phyloP scores from a whole-genome alignment of 2,113 vertebrate species.

The Pelecanoides urinatrix region DNA sequence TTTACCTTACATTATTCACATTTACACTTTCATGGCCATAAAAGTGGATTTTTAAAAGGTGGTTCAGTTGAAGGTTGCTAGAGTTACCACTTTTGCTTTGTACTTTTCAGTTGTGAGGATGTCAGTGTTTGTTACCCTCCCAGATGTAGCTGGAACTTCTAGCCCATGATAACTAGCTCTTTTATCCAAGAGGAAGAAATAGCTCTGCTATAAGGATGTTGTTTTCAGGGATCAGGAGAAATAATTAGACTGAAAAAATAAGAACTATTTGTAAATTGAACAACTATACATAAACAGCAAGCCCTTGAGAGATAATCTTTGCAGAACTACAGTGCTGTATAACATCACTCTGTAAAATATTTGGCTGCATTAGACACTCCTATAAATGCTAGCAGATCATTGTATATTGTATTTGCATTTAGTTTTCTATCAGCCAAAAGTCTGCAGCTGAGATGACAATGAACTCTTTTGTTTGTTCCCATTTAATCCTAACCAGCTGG shows the following conservation, averaged over 20 bases:
- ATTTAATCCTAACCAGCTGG: not conserved
- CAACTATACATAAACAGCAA: not conserved
- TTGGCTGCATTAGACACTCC: not conserved
- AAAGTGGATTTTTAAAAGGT: not conserved
- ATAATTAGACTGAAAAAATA: not conserved
- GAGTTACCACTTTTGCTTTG: not conserved
- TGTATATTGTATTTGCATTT: not conserved
- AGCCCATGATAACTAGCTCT: not conserved
- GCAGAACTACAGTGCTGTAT: not conserved
- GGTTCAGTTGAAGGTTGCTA: not conserved
- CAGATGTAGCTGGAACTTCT: not conserved
- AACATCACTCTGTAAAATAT: not conserved
- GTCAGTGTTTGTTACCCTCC: not conserved
- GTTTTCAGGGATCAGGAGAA: not conserved
- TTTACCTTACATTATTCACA: not conserved
- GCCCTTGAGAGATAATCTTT: not conserved
- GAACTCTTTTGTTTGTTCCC: not conserved
- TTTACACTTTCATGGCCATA: not conserved
- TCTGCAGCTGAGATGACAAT: not conserved
- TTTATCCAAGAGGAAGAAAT: not conserved
- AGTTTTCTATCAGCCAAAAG: not conserved
- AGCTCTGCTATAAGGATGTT: not conserved
- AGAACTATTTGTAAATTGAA: not conserved
- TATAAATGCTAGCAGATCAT: not conserved
- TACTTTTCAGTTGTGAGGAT: not conserved